phyloP scores from a whole-genome alignment of 2,888 invertebrate genomes.

The Poecilus cupreus region DNA sequence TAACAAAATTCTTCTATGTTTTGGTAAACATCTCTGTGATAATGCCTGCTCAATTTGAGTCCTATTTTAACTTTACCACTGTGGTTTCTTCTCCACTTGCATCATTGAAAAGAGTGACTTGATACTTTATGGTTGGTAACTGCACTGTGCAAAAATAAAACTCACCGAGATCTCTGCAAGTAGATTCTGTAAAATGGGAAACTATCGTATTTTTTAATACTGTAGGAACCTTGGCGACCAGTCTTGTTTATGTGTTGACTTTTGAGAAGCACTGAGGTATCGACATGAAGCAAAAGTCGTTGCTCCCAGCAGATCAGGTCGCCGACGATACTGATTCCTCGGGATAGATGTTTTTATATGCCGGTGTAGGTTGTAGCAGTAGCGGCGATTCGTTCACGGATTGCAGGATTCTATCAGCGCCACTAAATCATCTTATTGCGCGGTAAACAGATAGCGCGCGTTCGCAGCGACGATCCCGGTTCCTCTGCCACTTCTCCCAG shows the following conservation, averaged over 20 bases:
- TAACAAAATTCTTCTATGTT: too few species aligned
- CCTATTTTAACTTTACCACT: too few species aligned
- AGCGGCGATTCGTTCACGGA: not conserved
- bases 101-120: too few species aligned
- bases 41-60: too few species aligned
- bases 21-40: too few species aligned
- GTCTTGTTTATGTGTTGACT: too few species aligned
- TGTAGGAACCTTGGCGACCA: too few species aligned
- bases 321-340: not conserved
- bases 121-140: too few species aligned
- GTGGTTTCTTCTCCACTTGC: too few species aligned
- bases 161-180: too few species aligned
- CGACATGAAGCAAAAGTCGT: not conserved
- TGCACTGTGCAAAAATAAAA: too few species aligned
- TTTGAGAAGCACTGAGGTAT: not conserved
- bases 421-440: constrained; percentile 71
- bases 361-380: not conserved
- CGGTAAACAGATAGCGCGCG: constrained; percentile 69
- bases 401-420: constrained; percentile 59
- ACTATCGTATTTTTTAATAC: not conserved
- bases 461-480: constrained; percentile 66
- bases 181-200: too few species aligned
- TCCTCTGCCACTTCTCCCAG: not conserved
- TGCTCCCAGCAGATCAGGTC: not conserved
- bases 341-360: constrained; percentile 13